A percentile compares a stretch with the other conserved stretches of the same genome.
These are phyloP conservation scores for Dermolepida albohirtum DNA, from an alignment of 2,888 invertebrate genomes.

Conservation along the genomic window DNA sequence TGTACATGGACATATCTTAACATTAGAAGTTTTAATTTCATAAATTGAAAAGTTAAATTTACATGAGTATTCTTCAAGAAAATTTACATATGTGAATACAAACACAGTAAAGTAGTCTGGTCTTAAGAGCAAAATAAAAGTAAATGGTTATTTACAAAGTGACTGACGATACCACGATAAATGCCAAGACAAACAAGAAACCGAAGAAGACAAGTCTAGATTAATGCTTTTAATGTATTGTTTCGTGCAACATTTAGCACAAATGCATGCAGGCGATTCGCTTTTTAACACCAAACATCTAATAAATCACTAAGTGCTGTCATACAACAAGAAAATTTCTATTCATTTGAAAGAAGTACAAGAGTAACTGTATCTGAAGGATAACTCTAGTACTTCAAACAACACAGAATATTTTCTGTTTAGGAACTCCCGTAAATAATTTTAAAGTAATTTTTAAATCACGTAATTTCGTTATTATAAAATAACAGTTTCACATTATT, in stretches of 20 bases:
- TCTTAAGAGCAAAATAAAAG: constrained; percentile 4
- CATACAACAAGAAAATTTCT: not conserved
- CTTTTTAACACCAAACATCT: constrained; percentile 34
- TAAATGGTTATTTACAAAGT: constrained; percentile 18
- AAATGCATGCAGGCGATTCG: constrained; percentile 2
- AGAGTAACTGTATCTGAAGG: not conserved
- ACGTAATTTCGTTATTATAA: too few relatives aligned
- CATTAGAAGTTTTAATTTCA: too few relatives aligned
- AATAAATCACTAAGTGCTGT: constrained; percentile 23
- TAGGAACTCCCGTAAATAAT: too few relatives aligned
- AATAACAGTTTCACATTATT: too few relatives aligned
- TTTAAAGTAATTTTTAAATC: too few relatives aligned
- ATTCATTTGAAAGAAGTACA: not conserved
- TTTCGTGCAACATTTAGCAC: constrained; percentile 19
- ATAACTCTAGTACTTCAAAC: not conserved
- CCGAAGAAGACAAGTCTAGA: constrained; percentile 4
- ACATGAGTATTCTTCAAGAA: too few relatives aligned
- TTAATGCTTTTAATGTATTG: constrained; percentile 29
- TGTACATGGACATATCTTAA: too few relatives aligned
- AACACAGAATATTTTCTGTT: too few relatives aligned
- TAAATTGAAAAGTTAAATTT: too few relatives aligned
- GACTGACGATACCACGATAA: constrained; percentile 20
- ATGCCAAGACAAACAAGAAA: constrained; percentile 23
- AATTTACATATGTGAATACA: too few relatives aligned
- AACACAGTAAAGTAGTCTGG: too few relatives aligned